These are phyloP conservation scores for Spilosoma lubricipeda DNA, from an alignment of 2,888 invertebrate species.

Conservation along the genomic window DNA sequence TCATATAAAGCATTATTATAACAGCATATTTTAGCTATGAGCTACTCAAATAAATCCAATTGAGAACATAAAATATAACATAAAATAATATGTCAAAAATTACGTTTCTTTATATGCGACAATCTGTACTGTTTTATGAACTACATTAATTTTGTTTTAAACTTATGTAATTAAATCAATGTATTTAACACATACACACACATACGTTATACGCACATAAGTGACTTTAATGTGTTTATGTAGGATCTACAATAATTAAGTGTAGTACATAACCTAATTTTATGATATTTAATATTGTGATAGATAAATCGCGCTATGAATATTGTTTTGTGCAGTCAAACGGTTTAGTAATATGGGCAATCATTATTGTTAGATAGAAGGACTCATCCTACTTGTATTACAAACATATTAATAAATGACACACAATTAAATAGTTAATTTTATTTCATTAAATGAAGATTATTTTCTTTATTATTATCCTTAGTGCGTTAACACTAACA, in stretches of 20 bases:
- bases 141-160: slow-evolving; percentile 37
- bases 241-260: neutral
- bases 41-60: slow-evolving; percentile 58
- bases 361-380: neutral
- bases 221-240: slow-evolving; percentile 15
- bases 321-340: slow-evolving; percentile 39
- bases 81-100: slow-evolving; percentile 40
- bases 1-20: slow-evolving; percentile 72
- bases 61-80: slow-evolving; percentile 47
- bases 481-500: neutral
- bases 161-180: slow-evolving; percentile 30
- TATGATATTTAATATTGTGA: slow-evolving; percentile 9
- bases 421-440: neutral
- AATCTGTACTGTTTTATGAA: slow-evolving; percentile 30
- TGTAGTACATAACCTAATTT: neutral
- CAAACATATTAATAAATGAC: neutral
- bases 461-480: neutral
- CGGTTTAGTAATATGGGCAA: neutral
- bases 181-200: slow-evolving; percentile 16
- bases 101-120: slow-evolving; percentile 28
- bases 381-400: neutral
- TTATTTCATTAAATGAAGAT: neutral
- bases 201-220: slow-evolving; percentile 16
- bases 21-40: slow-evolving; percentile 58
- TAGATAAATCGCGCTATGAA: slow-evolving; percentile 15